These are phyloP conservation scores for Chloebia gouldiae DNA, from an alignment of 2,113 vertebrate species.

Conservation along the genomic window DNA sequence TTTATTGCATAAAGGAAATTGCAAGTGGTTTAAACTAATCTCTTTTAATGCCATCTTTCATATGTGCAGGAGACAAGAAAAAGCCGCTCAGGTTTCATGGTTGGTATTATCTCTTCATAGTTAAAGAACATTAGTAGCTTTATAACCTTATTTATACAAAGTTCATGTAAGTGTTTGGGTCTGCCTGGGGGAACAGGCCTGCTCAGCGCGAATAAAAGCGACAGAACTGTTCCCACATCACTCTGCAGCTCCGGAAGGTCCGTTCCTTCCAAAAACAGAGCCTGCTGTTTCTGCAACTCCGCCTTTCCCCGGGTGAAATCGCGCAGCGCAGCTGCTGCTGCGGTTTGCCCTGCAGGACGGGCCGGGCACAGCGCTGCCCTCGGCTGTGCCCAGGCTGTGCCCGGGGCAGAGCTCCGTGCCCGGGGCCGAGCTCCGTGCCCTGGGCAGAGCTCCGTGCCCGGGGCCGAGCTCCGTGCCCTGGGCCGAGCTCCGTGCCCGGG, in stretches of 20 bases:
- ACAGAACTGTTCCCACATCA: neutral
- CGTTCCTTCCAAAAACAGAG: neutral
- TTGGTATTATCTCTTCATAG: slow-evolving; percentile 4
- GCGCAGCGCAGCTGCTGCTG: accelerated
- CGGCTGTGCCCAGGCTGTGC: neutral
- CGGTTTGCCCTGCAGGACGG: neutral
- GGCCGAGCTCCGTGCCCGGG: neutral
- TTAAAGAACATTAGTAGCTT: neutral
- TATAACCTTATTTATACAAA: slow-evolving; percentile 25
- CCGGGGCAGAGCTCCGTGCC: no score
- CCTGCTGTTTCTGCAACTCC: neutral
- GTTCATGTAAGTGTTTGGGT: neutral
- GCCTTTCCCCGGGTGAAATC: neutral
- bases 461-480: neutral
- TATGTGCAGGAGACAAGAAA: slow-evolving; percentile 31
- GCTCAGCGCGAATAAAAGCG: neutral
- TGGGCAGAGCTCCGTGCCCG: no score
- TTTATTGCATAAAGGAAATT: slow-evolving; percentile 57
- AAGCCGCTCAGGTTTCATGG: slow-evolving; percentile 20
- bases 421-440: accelerated
- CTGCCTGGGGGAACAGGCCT: neutral
- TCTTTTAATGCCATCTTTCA: slow-evolving; percentile 48
- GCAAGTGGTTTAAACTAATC: slow-evolving; percentile 47
- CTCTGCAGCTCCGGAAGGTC: neutral
- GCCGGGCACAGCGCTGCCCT: accelerated